Evolutionary conservation across 2,113 vertebrate genomes (phyloP).

Genomic region (Sturnus vulgaris): DNA sequence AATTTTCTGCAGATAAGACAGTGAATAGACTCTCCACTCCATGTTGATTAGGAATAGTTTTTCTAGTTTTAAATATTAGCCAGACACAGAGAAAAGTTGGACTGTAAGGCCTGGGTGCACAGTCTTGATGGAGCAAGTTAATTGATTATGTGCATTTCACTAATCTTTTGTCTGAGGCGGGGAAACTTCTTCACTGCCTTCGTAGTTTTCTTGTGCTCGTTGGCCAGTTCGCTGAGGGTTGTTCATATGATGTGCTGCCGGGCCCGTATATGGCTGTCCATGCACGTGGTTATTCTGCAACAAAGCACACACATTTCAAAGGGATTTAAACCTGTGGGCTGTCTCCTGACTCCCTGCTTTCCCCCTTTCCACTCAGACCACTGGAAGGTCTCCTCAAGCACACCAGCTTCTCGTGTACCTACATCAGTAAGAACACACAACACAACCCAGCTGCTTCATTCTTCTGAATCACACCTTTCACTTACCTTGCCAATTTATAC

Average conservation of each 20-base stretch:
- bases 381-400: background rate
- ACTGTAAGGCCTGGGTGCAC: slow-evolving; percentile 91
- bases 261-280: slow-evolving; percentile 97
- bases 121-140: slow-evolving; percentile 86
- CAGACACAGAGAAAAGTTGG: slow-evolving; percentile 87
- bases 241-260: slow-evolving; percentile 99
- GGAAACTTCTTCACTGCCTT: slow-evolving; percentile 92
- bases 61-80: slow-evolving; percentile 87
- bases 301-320: slow-evolving; percentile 15
- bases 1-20: slow-evolving; percentile 87
- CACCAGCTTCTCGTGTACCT: rapidly evolving
- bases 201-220: slow-evolving; percentile 98
- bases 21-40: slow-evolving; percentile 88
- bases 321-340: background rate
- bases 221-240: slow-evolving; percentile 94
- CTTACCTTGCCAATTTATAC: background rate
- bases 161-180: slow-evolving; percentile 94
- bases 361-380: background rate
- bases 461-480: background rate
- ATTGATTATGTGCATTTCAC: slow-evolving; percentile 77
- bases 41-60: slow-evolving; percentile 88
- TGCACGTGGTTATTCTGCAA: slow-evolving; percentile 96
- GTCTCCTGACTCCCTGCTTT: background rate
- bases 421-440: rapidly evolving
- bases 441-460: background rate